phyloP scores from a whole-genome alignment of 2,113 vertebrate species.

The Phrynosoma platyrhinos region DNA sequence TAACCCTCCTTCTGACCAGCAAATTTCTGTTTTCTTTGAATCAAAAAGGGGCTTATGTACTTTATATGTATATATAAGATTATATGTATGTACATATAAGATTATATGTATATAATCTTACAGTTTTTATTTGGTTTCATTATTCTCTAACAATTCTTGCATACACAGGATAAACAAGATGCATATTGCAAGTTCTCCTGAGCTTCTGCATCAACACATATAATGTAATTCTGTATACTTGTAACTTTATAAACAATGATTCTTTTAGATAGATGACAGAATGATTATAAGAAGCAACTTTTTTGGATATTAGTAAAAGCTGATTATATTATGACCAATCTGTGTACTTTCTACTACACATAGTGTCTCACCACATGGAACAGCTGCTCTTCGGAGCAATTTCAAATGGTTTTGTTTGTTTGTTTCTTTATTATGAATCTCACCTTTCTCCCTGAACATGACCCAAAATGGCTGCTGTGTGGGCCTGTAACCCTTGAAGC shows the following conservation, averaged over 20 bases:
- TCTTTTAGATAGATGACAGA: background rate
- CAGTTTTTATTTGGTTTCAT: background rate
- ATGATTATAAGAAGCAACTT: background rate
- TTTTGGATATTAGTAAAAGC: background rate
- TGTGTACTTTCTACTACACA: background rate
- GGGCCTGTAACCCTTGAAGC: background rate
- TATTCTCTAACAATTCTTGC: background rate
- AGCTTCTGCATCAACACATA: background rate
- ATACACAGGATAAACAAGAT: background rate
- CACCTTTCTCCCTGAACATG: no score
- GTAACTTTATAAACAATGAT: background rate
- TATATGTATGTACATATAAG: no score
- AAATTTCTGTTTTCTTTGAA: background rate
- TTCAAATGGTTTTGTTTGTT: background rate
- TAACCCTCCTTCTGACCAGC: background rate
- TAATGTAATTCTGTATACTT: background rate
- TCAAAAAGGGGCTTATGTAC: background rate
- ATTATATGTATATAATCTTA: no score
- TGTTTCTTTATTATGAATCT: no score
- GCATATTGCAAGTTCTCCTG: background rate
- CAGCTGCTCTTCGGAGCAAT: background rate
- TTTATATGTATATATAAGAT: no score
- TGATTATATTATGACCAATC: background rate
- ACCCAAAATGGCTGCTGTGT: background rate
- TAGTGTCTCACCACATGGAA: background rate